Conservation (phyloP, 2,113 vertebrate genomes). For the Nothocercus nigrocapillus region DNA sequence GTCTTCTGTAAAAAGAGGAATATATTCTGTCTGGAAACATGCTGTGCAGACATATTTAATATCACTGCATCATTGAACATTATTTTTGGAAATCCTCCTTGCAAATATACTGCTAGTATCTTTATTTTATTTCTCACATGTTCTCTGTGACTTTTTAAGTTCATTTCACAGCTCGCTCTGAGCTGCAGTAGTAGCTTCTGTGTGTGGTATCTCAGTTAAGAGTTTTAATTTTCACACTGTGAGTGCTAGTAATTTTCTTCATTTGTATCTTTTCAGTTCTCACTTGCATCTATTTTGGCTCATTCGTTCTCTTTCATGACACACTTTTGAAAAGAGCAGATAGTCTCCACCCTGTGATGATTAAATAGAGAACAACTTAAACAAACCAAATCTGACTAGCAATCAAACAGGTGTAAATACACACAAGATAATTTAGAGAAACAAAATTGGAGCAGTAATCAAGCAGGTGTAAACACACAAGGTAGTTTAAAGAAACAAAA, state of each 20-base stretch:
- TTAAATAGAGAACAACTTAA: background rate
- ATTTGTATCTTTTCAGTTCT: background rate
- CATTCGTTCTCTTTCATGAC: background rate
- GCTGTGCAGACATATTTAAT: background rate
- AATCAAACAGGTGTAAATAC: background rate
- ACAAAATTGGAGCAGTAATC: background rate
- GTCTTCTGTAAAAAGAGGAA: background rate
- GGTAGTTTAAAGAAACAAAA: too few species aligned
- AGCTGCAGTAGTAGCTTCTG: background rate
- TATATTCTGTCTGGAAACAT: background rate
- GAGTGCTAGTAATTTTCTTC: background rate
- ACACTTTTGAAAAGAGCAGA: background rate
- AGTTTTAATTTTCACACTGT: background rate
- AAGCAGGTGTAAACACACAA: background rate
- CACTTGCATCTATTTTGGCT: background rate
- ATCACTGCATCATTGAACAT: background rate
- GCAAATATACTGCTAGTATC: background rate
- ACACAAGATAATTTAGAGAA: background rate
- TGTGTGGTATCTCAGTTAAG: background rate
- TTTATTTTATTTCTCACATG: background rate
- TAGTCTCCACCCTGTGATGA: background rate
- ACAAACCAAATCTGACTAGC: background rate
- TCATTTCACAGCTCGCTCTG: background rate
- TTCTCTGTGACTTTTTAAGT: background rate
- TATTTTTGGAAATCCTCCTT: background rate